Evolutionary conservation across 92 coral and sea anemone genomes (phyloP), one percentile per base, ranked within the genome.

Genomic region (Phenganax marumi): DNA sequence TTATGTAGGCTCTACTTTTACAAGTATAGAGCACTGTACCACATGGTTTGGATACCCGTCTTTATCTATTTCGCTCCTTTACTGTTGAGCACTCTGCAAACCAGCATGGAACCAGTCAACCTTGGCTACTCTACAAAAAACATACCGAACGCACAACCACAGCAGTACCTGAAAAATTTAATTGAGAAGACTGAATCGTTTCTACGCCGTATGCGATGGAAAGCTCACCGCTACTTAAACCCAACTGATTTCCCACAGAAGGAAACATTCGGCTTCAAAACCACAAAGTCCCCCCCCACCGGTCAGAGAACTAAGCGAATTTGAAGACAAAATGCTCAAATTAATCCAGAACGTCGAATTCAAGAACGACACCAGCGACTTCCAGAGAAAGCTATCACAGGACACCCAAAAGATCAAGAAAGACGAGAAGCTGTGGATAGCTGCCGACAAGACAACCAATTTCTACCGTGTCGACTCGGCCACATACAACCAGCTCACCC

Each of bases 161-260:
- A 78, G 8, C 21, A 78, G 11, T 78, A 78, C 56, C 12, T 78
- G 43, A 78, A 78, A 43, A 0, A 8, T 0, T 54, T 78, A 17
- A 61, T 61, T 14, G 73, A 60, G 0, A 78, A 78, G 1, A 78
- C 76, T 1, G 83, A 78, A 78, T 78, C 83, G 39, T 78, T 78
- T 7, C 26, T 78, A 78, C 83, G 73, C 49, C 83, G 83, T 0
- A 78, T 78, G 72, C 70, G 83, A 78, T 78, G 83, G 83, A 78
- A 78, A 62, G 83, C 83, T 0, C 11, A 12, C 68, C 70, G 14
- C 26, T 54, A 0, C n/a, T 23, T 52, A 12, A 77, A 77, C 39
- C 26, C 62, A 58, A 61, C 26, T 19, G 62, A 63, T 54, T 14
- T 12, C 12, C 58, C 25, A 68, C 0, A 26, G 4, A 22, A 10